Conservation (phyloP, 2,113 vertebrate genomes). For the Spermophilus dauricus region DNA sequence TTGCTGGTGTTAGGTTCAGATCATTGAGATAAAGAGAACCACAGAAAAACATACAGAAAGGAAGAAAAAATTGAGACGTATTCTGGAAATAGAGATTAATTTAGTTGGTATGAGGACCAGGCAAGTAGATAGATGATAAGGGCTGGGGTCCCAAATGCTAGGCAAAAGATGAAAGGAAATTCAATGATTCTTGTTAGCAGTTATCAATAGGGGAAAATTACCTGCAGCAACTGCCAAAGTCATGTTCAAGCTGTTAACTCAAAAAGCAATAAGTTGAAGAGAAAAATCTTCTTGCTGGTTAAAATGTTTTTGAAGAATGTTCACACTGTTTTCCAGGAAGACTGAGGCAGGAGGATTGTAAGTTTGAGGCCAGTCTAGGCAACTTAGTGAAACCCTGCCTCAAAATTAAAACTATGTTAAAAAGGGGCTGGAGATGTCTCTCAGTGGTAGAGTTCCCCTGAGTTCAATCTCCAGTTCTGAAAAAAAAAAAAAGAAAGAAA, state of each 20-base stretch:
- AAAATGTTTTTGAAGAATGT: neutral
- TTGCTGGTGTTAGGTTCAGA: neutral
- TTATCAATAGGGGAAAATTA: neutral
- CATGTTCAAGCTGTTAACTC: neutral
- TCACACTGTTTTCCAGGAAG: neutral
- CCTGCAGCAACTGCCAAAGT: neutral
- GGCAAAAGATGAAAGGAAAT: slow-evolving; percentile 1
- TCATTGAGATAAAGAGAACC: neutral
- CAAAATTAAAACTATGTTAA: neutral
- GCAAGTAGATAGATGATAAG: neutral
- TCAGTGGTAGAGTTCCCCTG: neutral
- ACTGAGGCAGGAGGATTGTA: neutral
- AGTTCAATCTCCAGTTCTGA: neutral
- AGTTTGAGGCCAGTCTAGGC: neutral
- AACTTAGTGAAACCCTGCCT: neutral
- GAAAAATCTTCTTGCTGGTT: slow-evolving; percentile 39
- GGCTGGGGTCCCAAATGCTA: neutral
- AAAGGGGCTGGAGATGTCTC: neutral
- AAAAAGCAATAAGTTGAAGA: neutral
- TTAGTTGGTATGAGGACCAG: neutral
- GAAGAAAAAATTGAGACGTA: neutral
- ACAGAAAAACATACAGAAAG: neutral
- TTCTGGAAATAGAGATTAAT: slow-evolving; percentile 8
- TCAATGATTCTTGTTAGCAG: neutral
- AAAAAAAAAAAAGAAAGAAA: neutral